Base-by-base conservation (phyloP, 2,888 invertebrate species). In the Zootermopsis nevadensis region DNA sequence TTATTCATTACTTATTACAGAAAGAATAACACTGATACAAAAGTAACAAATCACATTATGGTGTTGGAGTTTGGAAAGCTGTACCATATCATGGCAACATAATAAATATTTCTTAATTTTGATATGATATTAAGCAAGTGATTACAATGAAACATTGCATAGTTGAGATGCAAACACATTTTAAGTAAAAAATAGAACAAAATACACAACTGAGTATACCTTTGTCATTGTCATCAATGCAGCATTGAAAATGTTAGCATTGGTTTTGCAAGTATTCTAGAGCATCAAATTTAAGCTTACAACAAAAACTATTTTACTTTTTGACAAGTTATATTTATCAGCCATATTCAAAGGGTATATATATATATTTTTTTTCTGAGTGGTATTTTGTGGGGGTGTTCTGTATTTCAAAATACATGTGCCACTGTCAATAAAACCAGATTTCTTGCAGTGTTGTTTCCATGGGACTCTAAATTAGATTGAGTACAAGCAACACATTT, bases 1-100 rank as follows among this genome's bases (percentile, higher is more conserved):
- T 69, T 69, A 69, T 33, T 69, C 30, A 69, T 15, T 69, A 22
- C 19, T 69, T 31, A 69, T 31, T 69, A 69, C 33, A 69, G 15
- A 69, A 69, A 69, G 69, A 69, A 69, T 19, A 33, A 69, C 22
- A 22, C 33, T 31, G 22, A 33, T 69, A 69, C 69, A 69, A 69
- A 69, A 69, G 69, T 69, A 69, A 33, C 8, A 33, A 69, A 69
- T 33, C 69, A 69, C 69, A 69, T 33, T 33, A 69, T 33, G 69
- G 60, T 60, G 60, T 60, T 55, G 55, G n/a, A 60, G 60, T 60
- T 60, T 60, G n/a, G 60, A 60, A 60, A 60, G 60, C 60, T 60
- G 27, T 60, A 60, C 60, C 60, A 60, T 60, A 19, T 60, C 60
- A 60, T 4, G 15, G 60, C 15, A 60, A 27, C 7, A 27, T n/a